A percentile compares a stretch with the other conserved stretches of the same genome.
Conservation (phyloP, 2,888 invertebrate genomes). For the Digitonthophagus gazella region DNA sequence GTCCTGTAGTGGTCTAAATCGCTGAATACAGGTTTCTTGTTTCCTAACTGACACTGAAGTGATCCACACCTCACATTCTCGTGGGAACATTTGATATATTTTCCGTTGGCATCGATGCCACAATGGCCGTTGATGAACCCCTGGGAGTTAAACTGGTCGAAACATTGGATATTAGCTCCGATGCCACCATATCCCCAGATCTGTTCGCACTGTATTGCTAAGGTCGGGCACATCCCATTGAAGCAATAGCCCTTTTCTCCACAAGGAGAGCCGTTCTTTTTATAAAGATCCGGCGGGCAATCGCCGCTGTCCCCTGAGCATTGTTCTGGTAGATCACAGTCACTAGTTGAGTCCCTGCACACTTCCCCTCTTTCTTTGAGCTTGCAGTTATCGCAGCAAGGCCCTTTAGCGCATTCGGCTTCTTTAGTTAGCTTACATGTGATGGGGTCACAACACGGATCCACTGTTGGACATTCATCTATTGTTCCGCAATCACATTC, state of each 20-base stretch:
- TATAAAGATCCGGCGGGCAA: conserved; percentile 86
- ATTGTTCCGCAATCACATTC: conserved; percentile 96
- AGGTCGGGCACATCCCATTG: conserved; percentile 87
- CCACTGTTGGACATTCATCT: conserved; percentile 80
- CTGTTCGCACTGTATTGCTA: conserved; percentile 82
- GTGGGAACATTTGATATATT: conserved; percentile 79
- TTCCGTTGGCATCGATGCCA: conserved; percentile 70
- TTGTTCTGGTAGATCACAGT: conserved; percentile 94
- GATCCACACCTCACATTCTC: conserved; percentile 89
- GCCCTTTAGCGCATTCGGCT: conserved; percentile 90
- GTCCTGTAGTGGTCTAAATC: conserved; percentile 82
- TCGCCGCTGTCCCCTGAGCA: conserved; percentile 87
- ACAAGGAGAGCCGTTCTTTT: conserved; percentile 91
- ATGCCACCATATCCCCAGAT: conserved; percentile 91
- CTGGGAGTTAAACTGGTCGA: conserved; percentile 92
- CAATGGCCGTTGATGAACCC: conserved; percentile 96
- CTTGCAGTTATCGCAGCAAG: conserved; percentile 89
- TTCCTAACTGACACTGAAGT: conserved; percentile 79
- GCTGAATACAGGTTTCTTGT: conserved; percentile 70
- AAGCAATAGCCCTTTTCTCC: conserved; percentile 79
- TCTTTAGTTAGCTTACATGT: conserved; percentile 93
- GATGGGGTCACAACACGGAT: conserved; percentile 96
- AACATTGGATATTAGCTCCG: conserved; percentile 85
- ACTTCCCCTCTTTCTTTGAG: conserved; percentile 69
- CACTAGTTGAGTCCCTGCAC: conserved; percentile 84